Percentiles rank a stretch among this genome's conserved stretches.
These are phyloP conservation scores for Nothocercus julius DNA, from an alignment of 2,113 vertebrate genomes.

Conservation along the genomic window DNA sequence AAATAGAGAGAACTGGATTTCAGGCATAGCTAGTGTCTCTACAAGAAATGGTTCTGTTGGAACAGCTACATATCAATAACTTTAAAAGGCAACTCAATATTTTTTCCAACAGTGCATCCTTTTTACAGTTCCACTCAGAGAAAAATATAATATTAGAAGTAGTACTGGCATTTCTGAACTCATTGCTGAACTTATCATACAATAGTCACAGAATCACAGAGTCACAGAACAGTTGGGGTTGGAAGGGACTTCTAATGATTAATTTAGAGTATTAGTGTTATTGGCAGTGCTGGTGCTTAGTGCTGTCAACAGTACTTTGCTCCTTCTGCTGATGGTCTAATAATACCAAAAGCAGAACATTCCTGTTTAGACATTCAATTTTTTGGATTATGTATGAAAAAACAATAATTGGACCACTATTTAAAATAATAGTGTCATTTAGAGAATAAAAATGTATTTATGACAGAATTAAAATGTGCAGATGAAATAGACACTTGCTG, in stretches of 20 bases:
- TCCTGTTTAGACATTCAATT: background rate
- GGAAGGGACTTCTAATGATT: background rate
- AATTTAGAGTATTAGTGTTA: slow-evolving; percentile 2
- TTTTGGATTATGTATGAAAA: background rate
- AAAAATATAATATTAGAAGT: background rate
- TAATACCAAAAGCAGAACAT: background rate
- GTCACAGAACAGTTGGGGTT: too few species aligned
- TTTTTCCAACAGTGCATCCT: background rate
- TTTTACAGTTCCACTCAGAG: background rate
- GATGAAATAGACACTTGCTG: background rate
- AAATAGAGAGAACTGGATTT: background rate
- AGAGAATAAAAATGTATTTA: background rate
- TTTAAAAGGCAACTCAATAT: background rate
- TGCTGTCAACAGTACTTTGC: background rate
- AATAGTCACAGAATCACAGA: background rate
- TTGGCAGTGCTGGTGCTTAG: background rate
- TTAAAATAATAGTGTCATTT: background rate
- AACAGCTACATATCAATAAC: background rate
- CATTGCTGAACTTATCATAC: background rate
- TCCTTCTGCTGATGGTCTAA: background rate
- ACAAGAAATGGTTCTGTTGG: background rate
- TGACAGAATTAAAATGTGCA: background rate
- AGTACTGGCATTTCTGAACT: background rate
- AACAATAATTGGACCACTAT: background rate
- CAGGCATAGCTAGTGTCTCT: background rate